Evolutionary conservation across 1,140 invertebrate species (phyloP), one percentile per base, ranked within the genome.

Genomic region (Episyrphus balteatus): DNA sequence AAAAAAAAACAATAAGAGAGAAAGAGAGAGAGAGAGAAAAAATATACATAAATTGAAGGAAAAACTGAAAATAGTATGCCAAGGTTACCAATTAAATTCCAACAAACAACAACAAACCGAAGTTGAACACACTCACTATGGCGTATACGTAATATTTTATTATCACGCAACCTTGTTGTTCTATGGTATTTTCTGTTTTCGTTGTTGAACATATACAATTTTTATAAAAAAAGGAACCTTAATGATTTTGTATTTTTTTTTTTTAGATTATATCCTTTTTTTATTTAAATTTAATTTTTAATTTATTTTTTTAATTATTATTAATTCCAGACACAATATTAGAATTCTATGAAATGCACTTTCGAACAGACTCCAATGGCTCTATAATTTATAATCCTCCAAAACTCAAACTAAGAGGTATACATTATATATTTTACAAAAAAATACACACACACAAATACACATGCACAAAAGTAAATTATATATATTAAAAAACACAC

Each of bases 321-420:
- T 73, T 58, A 66, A 55, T 81, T 81, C 69, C 80, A 85, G 82
- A 84, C 75, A 76, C 80, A 26, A 26, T 62, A 66, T 77, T 80
- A 76, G 81, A 84, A 75, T 82, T 82, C 78, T 82, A 77, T 73
- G 76, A 82, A 71, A 75, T 83, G 71, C 74, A 82, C 69, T 85
- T 83, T 72, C 83, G 84, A 58, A 86, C 83, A 64, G 82, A 86
- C 76, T 81, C 83, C 49, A 76, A 76, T 57, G 83, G 84, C 67
- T 77, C 75, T 49, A 77, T 81, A 55, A 56, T 66, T 65, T 75
- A 79, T 66, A 75, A 81, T 66, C 83, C 84, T 57, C 76, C 79
- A 56, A 75, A 84, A 59, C 73, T 82, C 62, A 78, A 77, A 66
- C 77, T 80, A 53, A 79, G 81, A 84, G 84, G 83, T 86, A 81